Conservation (phyloP, 1,140 invertebrate genomes). For the Diachasmimorpha longicaudata region DNA sequence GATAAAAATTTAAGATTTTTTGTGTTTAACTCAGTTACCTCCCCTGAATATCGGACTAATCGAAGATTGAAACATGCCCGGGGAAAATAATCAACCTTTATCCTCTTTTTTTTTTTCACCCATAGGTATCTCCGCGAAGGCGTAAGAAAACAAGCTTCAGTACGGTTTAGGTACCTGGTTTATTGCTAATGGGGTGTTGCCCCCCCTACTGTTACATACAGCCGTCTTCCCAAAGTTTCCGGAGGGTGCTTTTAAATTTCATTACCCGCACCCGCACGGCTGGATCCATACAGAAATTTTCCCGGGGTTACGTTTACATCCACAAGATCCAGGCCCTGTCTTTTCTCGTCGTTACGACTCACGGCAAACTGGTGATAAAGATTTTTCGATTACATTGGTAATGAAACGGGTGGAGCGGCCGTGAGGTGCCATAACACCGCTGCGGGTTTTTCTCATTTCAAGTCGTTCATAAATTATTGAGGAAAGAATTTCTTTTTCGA, state of each 20-base stretch:
- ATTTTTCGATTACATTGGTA: conserved; percentile 33
- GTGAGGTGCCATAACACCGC: conserved; percentile 1
- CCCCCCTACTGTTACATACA: conserved; percentile 18
- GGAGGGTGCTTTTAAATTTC: conserved; percentile 49
- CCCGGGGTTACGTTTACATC: conserved; percentile 32
- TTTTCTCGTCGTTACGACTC: conserved; percentile 22
- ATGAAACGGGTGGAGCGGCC: conserved; percentile 5
- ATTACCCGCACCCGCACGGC: conserved; percentile 33
- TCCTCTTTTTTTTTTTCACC: not conserved
- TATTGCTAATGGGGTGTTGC: conserved; percentile 48
- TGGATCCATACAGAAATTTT: conserved; percentile 31
- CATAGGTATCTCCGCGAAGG: not conserved
- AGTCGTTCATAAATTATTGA: conserved; percentile 22
- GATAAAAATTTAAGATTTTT: too few relatives aligned
- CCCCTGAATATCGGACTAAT: not conserved
- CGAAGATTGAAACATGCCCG: not conserved
- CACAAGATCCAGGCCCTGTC: not conserved
- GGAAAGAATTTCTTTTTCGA: not conserved
- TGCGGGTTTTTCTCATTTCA: conserved; percentile 3
- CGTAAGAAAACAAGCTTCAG: conserved; percentile 13
- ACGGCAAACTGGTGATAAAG: conserved; percentile 26
- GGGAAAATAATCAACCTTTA: not conserved
- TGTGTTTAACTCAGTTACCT: not conserved
- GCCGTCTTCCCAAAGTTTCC: conserved; percentile 40
- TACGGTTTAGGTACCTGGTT: conserved; percentile 34